Evolutionary conservation across 2,888 invertebrate species (phyloP), one percentile per base, ranked within the genome.

Genomic region (Steinernema hermaphroditum): DNA sequence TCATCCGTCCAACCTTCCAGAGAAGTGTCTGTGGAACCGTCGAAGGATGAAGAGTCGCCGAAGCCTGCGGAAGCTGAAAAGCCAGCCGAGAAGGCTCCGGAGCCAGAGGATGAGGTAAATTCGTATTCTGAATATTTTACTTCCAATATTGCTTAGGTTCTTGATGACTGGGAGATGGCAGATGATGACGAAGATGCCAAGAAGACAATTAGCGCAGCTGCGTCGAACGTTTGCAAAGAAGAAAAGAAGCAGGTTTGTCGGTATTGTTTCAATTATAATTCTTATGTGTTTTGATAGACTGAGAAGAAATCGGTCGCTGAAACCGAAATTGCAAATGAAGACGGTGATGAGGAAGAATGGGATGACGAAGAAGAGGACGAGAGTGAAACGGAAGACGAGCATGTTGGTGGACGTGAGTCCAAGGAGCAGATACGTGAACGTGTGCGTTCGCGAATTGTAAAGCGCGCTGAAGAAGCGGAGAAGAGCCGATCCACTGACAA

Each of bases 381-480:
- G 37, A 89, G 88, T 34, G 88, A 88, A 12, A 89, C 88, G 8
- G 88, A 85, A 72, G 78, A 82, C 72, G 80, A 80, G 43, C 79
- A 81, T 41, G 90, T 89, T 27, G 89, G 89, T 69, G 90, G 90
- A 75, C 90, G 91, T 24, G 90, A 91, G 87, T 92, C 92, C 0
- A 92, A 92, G 83, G 92, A 93, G 84, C 91, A 91, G 80, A 91
- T 91, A 77, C 90, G 91, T 71, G 92, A 93, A 83, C 89, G 90
- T 74, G 92, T 92, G 0, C 88, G 91, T 72, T 90, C 90, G 74
- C 90, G 94, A 85, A 92, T 94, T 86, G 90, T 27, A 6, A 54
- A 54, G 27, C 54, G 54, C 27, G 54, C 54, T 16, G 54, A 54
- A 54, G 54, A 54, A 2, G 69, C 69, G 19, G 44, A 46, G 44